These are phyloP conservation scores for Lacerta viridis DNA, from an alignment of 2,797 vertebrate species.

Conservation along the genomic window DNA sequence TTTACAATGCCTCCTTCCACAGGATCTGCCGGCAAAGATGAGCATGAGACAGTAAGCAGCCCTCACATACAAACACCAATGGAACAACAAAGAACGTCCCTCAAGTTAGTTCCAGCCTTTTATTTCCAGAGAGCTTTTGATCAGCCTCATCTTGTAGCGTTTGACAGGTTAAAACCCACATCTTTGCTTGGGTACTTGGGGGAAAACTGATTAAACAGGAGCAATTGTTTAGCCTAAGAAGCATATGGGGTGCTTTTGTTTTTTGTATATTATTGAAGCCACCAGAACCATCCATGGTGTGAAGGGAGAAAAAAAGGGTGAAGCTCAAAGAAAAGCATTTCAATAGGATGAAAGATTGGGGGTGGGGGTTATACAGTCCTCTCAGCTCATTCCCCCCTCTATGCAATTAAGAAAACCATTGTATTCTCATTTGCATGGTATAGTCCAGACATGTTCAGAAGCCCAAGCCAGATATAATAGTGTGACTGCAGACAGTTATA, in stretches of 20 bases:
- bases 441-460: neutral
- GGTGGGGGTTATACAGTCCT: neutral
- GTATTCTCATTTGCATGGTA: constrained; percentile 27
- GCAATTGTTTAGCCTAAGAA: constrained; percentile 64
- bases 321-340: neutral
- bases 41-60: constrained; percentile 49
- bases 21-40: constrained; percentile 10
- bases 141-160: constrained; percentile 53
- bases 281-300: neutral
- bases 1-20: neutral
- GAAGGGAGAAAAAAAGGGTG: constrained; percentile 38
- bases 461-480: neutral
- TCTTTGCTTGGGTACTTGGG: constrained; percentile 43
- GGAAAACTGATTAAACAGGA: constrained; percentile 71
- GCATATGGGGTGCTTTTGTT: constrained; percentile 71
- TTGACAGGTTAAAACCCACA: constrained; percentile 76
- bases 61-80: constrained; percentile 60
- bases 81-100: constrained; percentile 58
- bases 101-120: constrained; percentile 72
- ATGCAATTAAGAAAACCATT: constrained; percentile 19
- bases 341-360: neutral
- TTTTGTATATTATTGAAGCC: constrained; percentile 67
- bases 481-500: neutral
- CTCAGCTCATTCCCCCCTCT: neutral
- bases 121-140: constrained; percentile 70